Evolutionary conservation across 1,140 invertebrate species (phyloP), one percentile per base, ranked within the genome.

Genomic region (Ericerus pela): DNA sequence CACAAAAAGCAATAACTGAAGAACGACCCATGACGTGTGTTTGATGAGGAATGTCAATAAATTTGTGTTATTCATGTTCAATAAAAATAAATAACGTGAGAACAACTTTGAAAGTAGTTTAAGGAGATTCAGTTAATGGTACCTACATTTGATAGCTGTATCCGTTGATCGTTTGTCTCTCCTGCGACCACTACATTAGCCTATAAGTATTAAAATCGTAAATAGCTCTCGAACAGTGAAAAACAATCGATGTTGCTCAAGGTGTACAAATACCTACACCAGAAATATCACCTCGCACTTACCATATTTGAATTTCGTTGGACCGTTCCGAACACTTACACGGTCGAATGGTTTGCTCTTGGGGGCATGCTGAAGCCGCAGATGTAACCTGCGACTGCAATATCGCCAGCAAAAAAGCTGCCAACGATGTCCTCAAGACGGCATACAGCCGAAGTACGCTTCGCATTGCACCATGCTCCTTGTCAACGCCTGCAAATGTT

Each of bases 251-350:
- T n/a, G n/a, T n/a, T n/a, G n/a, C n/a, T n/a, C n/a, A n/a, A n/a
- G n/a, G n/a, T n/a, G n/a, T n/a, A n/a, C n/a, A n/a, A n/a, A n/a
- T n/a, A n/a, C n/a, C n/a, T n/a, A n/a, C n/a, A n/a, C n/a, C n/a
- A n/a, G 20, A 41, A 31, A 20, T 12, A 55, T 29, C 5, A 4
- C 18, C 31, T 5, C 26, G 22, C 14, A 53, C 59, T 60, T 47
- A 65, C 64, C 64, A 65, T 54, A 65, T 60, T 53, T 65, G 64
- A n/a, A 65, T 55, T 29, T 65, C 64, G 22, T 61, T 56, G 11
- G 58, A 61, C 28, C 60, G 60, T n/a, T 51, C 55, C 29, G 61
- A 60, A 55, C 64, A 65, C 24, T 59, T 58, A 51, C 64, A 65
- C 4, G 63, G 64, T 24, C 36, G 55, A 31, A 65, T 59, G 18